Base-by-base conservation (phyloP, 2,797 vertebrate genomes). In the Danio tinwini region DNA sequence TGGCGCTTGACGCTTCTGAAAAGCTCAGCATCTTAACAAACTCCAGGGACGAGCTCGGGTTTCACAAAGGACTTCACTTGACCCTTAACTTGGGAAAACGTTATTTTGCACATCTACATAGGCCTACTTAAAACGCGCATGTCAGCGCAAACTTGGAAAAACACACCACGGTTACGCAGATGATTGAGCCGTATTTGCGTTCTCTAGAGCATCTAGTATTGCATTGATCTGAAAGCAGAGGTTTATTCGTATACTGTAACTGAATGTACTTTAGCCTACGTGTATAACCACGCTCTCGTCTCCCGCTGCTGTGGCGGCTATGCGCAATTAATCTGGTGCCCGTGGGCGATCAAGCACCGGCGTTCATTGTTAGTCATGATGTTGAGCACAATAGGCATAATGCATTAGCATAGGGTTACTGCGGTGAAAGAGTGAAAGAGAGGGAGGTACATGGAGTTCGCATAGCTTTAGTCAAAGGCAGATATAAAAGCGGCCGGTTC, bases 371-470 rank as follows among this genome's bases (percentile, higher is more conserved):
- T 90, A 89, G 85, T 82, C 87, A 40, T 83, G 85, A 89, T 89
- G 91, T 90, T 87, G 89, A 90, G 87, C 89, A 88, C 87, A 88
- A 92, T 92, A 89, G 87, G 88, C 89, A 89, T 89, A 87, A 68
- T 45, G 74, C 76, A 87, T 85, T 87, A 83, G 76, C 86, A 86
- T 85, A 82, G 47, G 80, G 78, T 70, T 59, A 78, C 74, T 69
- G 81, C 71, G 21, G 77, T 62, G 65, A 71, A 68, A 75, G 82
- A 19, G 64, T 75, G 61, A 85, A 78, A 76, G 81, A 69, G 69
- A 67, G 56, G 50, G 75, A 74, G 78, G 70, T 68, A 40, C 80
- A 63, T 84, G 86, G 88, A 73, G 76, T 61, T 78, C 50, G 64
- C 78, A 61, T 68, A 44, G 40, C 14, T 40, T 74, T 71, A 70